These are phyloP conservation scores for Dastarcus helophoroides DNA, from an alignment of 2,888 invertebrate genomes.

Conservation along the genomic window DNA sequence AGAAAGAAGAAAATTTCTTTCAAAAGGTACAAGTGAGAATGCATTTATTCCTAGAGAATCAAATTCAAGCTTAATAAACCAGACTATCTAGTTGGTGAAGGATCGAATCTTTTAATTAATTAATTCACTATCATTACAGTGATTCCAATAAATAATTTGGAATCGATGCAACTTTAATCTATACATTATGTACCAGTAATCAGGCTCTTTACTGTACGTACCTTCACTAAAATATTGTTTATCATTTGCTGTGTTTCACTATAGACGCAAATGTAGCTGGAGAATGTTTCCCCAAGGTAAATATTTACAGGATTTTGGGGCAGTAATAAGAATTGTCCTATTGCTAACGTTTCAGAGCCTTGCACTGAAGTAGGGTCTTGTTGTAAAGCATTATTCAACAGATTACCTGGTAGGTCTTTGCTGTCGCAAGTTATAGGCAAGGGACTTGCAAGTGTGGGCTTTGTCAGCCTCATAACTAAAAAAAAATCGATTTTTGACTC, in stretches of 20 bases:
- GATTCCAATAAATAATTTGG: too few relatives aligned
- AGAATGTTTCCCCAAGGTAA: slow-evolving; percentile 95
- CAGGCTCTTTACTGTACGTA: too few relatives aligned
- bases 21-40: too few relatives aligned
- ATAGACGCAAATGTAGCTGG: slow-evolving; percentile 93
- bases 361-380: slow-evolving; percentile 75
- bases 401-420: slow-evolving; percentile 73
- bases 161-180: too few relatives aligned
- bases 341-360: slow-evolving; percentile 69
- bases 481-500: slow-evolving; percentile 7
- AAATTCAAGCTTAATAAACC: too few relatives aligned
- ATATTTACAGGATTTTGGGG: slow-evolving; percentile 98
- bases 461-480: slow-evolving; percentile 85
- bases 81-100: too few relatives aligned
- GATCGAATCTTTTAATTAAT: slow-evolving; percentile 4
- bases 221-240: slow-evolving; percentile 73
- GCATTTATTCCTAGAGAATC: too few relatives aligned
- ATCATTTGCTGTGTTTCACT: slow-evolving; percentile 84
- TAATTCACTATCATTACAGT: too few relatives aligned
- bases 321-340: slow-evolving; percentile 81
- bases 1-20: too few relatives aligned
- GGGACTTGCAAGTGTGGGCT: slow-evolving; percentile 77
- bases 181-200: too few relatives aligned
- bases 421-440: slow-evolving; percentile 74
- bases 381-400: slow-evolving; percentile 65